Base-by-base conservation (phyloP, 2,113 vertebrate genomes). In the Tringa solitaria region DNA sequence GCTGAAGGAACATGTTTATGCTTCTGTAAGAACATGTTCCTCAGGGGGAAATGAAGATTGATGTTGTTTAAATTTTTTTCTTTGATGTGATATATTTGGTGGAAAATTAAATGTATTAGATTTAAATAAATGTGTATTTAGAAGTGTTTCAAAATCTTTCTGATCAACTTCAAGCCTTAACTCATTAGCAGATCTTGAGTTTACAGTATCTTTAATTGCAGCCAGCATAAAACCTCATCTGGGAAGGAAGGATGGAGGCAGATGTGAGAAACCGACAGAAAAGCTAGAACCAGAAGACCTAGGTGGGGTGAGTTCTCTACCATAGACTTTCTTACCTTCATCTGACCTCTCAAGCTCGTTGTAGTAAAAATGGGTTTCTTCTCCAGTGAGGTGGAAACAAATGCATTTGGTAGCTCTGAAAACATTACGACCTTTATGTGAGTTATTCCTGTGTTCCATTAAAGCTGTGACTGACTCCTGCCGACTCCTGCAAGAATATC, bases 51-150 rank as follows among this genome's bases (percentile, higher is more conserved):
- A 48, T 35, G 35, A 80, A 90, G 39, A 23, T 77, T 50, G 7
- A 45, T 81, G 56, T 87, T 75, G n/a, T 67, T 23, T 30, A 51
- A 21, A 21, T 80, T 17, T 65, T 87, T 56, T 87, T 75, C 24
- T 87, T 69, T 77, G 28, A 57, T 85, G 39, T 93, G 75, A 76
- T 87, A 48, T 6, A n/a, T 78, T 91, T 84, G 68, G 35, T 93
- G 65, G 67, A 54, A 87, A 79, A 79, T 24, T 39, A 51, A 82
- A 46, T 78, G 80, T 87, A 60, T 67, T 84, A 80, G 53, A 56
- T 91, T 89, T 28, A 82, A 94, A 92, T 93, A 84, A 93, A 84
- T 59, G 32, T 70, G 24, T 67, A 32, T 85, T 90, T 92, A 87
- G 82, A 39, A 72, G 20, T 75, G 57, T 43, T 93, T 93, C 48